Percentiles rank a stretch among this genome's conserved stretches.
Evolutionary conservation across 1,140 invertebrate species (phyloP).

Genomic region (Magallana gigas): DNA sequence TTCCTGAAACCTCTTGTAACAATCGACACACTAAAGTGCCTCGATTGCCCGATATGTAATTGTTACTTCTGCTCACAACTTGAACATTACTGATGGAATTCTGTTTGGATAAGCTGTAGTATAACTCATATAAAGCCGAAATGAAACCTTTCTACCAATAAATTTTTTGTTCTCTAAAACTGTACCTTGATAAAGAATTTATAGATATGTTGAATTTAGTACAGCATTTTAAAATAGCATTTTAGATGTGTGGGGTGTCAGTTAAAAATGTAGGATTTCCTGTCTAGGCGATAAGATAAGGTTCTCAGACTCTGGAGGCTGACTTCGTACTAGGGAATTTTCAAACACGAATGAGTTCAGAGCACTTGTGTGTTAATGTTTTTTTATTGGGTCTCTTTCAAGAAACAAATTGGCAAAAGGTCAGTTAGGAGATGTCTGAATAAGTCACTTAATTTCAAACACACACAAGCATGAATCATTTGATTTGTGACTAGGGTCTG

Average conservation of each 20-base stretch:
- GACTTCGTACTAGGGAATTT: neutral
- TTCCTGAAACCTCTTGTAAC: conserved; percentile 35
- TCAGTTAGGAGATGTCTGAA: neutral
- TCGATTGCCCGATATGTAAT: neutral
- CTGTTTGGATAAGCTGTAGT: neutral
- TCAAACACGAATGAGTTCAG: neutral
- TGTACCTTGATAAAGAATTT: too few relatives aligned
- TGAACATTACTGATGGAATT: neutral
- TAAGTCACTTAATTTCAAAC: conserved; percentile 19
- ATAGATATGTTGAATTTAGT: too few relatives aligned
- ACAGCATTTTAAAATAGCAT: neutral
- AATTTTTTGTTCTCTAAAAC: too few relatives aligned
- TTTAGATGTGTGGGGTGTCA: neutral
- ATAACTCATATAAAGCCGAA: too few relatives aligned
- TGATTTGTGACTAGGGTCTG: conserved; percentile 27
- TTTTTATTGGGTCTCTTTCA: conserved; percentile 16
- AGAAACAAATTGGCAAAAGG: conserved; percentile 19
- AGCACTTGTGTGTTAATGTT: conserved; percentile 24
- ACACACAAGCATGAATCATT: conserved; percentile 23
- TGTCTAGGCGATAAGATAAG: conserved; percentile 18
- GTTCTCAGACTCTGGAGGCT: neutral
- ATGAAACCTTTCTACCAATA: too few relatives aligned
- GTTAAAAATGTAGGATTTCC: conserved; percentile 5
- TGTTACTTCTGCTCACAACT: neutral
- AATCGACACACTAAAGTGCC: neutral